These are phyloP conservation scores for Aricia artaxerxes DNA, from an alignment of 2,888 invertebrate species.

Conservation along the genomic window DNA sequence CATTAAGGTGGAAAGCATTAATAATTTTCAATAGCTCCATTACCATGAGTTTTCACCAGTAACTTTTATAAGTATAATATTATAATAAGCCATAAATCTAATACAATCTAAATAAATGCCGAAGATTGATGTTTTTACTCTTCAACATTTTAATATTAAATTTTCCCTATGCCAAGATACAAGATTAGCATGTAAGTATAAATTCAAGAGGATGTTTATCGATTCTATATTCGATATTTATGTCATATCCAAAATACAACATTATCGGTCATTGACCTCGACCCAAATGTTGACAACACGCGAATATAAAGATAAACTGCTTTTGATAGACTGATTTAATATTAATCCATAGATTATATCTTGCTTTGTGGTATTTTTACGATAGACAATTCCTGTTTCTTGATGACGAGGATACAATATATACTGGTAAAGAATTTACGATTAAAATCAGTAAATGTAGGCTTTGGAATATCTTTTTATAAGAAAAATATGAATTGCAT, in stretches of 20 bases:
- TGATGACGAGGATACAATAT: not conserved
- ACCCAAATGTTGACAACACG: constrained; percentile 14
- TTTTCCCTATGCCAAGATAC: not conserved
- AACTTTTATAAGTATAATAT: no score
- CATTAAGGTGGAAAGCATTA: not conserved
- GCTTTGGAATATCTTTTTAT: not conserved
- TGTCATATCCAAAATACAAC: not conserved
- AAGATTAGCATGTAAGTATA: not conserved
- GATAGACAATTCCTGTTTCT: not conserved
- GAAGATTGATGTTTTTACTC: not conserved
- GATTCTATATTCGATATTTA: not conserved
- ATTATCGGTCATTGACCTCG: constrained; percentile 26
- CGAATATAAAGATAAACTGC: constrained; percentile 14
- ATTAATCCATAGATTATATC: constrained; percentile 9
- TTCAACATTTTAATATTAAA: not conserved
- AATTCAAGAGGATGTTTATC: not conserved
- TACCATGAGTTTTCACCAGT: not conserved
- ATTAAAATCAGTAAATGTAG: not conserved
- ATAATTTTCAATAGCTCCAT: not conserved
- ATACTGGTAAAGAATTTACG: not conserved
- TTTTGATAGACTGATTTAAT: constrained; percentile 5
- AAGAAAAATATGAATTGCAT: no score
- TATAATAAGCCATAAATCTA: not conserved
- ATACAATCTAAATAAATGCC: not conserved
- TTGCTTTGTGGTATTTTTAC: not conserved